These are phyloP conservation scores for Luscinia megarhynchos DNA, from an alignment of 2,797 vertebrate species.

Conservation along the genomic window DNA sequence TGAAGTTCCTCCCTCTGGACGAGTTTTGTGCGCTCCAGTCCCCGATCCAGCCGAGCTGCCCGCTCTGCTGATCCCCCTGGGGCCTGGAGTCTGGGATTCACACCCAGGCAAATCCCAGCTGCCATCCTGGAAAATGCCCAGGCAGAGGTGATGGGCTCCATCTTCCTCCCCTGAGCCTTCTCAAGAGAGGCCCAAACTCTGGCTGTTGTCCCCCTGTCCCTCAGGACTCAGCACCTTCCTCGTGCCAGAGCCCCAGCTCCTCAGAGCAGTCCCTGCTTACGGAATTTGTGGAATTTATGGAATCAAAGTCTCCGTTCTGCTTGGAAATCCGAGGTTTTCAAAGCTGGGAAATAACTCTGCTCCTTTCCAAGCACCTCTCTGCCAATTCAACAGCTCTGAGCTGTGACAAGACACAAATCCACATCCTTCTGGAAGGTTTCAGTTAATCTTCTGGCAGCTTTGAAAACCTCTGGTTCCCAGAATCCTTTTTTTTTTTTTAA, in stretches of 20 bases:
- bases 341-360: neutral
- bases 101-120: neutral
- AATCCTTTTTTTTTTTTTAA: neutral
- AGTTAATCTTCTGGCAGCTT: slow-evolving; percentile 3
- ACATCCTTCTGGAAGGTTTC: neutral
- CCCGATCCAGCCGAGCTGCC: rapidly evolving
- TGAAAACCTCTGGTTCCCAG: neutral
- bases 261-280: neutral
- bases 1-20: neutral
- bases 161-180: neutral
- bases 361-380: neutral
- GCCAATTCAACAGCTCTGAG: neutral
- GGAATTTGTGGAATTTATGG: neutral
- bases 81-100: too few species aligned
- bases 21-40: neutral
- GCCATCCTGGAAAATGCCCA: neutral
- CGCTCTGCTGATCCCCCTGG: neutral
- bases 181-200: neutral
- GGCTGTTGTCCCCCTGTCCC: neutral
- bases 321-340: neutral
- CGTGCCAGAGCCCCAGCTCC: rapidly evolving
- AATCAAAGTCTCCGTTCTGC: neutral
- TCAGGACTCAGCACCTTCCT: neutral
- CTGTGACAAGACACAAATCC: neutral
- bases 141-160: neutral